Evolutionary conservation across 2,113 vertebrate genomes (phyloP).

Genomic region (Phyllostomus hastatus): DNA sequence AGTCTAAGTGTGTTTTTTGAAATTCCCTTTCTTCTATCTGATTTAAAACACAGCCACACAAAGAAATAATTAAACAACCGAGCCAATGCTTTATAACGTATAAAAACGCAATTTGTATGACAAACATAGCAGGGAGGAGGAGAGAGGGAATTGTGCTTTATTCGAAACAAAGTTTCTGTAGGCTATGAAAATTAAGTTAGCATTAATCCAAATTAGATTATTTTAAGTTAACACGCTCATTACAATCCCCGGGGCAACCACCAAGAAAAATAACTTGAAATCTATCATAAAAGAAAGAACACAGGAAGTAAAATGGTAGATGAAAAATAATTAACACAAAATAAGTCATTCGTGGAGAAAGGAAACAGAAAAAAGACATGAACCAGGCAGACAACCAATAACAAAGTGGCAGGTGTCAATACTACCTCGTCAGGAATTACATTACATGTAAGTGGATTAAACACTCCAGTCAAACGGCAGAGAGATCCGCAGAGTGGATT

Average conservation of each 20-base stretch:
- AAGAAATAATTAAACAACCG: constrained; percentile 5
- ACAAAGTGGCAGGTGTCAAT: not conserved
- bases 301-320: not conserved
- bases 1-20: not conserved
- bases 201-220: constrained; percentile 19
- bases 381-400: not conserved
- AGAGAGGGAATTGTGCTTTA: not conserved
- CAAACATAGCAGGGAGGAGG: not conserved
- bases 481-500: not conserved
- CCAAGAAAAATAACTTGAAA: constrained; percentile 9
- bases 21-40: not conserved
- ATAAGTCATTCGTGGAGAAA: not conserved
- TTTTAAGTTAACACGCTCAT: constrained; percentile 27
- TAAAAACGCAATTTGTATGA: constrained; percentile 6
- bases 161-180: not conserved
- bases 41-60: constrained; percentile 25
- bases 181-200: constrained; percentile 27
- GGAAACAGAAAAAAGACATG: not conserved
- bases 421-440: not conserved
- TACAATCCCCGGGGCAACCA: not conserved
- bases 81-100: not conserved
- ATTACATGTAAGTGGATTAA: constrained; percentile 27
- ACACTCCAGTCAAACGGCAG: not conserved
- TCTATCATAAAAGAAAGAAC: not conserved
- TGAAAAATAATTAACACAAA: not conserved